Conservation (phyloP, 2,888 invertebrate genomes). For the Xestia xanthographa region DNA sequence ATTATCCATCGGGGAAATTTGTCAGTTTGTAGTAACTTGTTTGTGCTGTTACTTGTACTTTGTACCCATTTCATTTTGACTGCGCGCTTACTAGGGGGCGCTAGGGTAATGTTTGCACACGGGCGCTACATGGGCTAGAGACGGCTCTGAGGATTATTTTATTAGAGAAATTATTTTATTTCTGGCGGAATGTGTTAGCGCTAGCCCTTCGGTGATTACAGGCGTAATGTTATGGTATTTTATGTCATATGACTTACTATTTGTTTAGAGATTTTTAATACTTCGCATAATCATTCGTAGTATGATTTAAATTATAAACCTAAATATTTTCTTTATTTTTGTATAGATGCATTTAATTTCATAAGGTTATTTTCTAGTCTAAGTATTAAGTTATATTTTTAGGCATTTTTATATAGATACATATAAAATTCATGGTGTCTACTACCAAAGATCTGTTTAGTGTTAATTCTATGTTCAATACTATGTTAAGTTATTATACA, state of each 20-base stretch:
- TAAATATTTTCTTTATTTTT: not conserved
- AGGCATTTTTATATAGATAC: not conserved
- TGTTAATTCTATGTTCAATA: conserved; percentile 1
- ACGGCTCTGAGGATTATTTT: conserved; percentile 10
- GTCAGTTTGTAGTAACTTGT: too few relatives aligned
- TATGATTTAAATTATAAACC: not conserved
- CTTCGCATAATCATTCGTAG: not conserved
- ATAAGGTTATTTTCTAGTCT: not conserved
- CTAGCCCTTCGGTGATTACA: too few relatives aligned
- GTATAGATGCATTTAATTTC: not conserved
- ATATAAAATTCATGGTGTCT: conserved; percentile 2
- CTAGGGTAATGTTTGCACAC: too few relatives aligned
- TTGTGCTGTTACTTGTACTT: too few relatives aligned
- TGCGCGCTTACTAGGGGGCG: too few relatives aligned
- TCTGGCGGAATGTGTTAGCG: too few relatives aligned
- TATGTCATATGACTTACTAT: not conserved
- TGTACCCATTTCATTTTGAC: too few relatives aligned
- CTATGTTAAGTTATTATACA: too few relatives aligned
- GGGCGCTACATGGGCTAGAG: too few relatives aligned
- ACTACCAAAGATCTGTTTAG: not conserved
- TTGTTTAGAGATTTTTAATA: not conserved
- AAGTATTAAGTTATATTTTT: not conserved
- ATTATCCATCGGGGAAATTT: too few relatives aligned
- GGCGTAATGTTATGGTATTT: too few relatives aligned
- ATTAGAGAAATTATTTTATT: not conserved